Conservation (phyloP, 2,888 invertebrate genomes). For the Theretra japonica region DNA sequence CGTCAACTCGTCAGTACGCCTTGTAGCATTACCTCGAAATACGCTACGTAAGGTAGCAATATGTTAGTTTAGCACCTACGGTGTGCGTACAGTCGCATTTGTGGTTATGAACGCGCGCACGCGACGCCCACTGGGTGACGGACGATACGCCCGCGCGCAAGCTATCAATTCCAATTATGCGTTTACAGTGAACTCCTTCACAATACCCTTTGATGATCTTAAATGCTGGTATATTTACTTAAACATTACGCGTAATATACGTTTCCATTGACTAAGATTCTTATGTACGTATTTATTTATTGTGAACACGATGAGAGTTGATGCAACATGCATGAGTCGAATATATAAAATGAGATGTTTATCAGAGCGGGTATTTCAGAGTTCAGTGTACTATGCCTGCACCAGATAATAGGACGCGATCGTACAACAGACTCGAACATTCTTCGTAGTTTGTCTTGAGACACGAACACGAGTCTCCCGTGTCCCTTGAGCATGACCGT, state of each 20-base stretch:
- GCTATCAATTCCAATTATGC: conserved; percentile 26
- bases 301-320: neutral
- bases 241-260: neutral
- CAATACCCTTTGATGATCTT: too few species aligned
- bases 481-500: conserved; percentile 31
- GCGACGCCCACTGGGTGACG: conserved; percentile 71
- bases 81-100: conserved; percentile 51
- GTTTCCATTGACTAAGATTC: neutral
- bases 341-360: too few species aligned
- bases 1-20: neutral
- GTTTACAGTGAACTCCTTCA: conserved; percentile 12
- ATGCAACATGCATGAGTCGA: neutral
- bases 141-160: conserved; percentile 54
- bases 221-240: too few species aligned
- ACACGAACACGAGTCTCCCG: conserved; percentile 33
- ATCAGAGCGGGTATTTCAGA: neutral
- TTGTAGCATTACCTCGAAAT: conserved; percentile 1
- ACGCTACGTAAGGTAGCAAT: neutral
- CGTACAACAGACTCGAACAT: conserved; percentile 5
- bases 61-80: neutral
- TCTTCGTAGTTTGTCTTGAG: conserved; percentile 28
- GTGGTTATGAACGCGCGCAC: conserved; percentile 62
- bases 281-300: neutral
- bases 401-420: conserved; percentile 12
- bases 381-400: conserved; percentile 2